phyloP scores from a whole-genome alignment of 2,888 invertebrate genomes.

The Apocheima hispidaria region DNA sequence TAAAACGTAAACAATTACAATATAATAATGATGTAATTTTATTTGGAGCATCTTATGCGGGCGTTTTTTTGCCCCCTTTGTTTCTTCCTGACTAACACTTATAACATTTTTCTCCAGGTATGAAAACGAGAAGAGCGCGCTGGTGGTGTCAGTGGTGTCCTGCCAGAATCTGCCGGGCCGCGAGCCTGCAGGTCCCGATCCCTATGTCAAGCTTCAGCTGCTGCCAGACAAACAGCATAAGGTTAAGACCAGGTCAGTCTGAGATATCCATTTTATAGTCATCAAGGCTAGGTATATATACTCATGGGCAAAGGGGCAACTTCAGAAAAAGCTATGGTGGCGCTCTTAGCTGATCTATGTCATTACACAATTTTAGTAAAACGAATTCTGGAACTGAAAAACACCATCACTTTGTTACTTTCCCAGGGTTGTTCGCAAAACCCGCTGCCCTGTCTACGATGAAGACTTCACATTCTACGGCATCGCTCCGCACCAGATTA shows the following conservation, averaged over 20 bases:
- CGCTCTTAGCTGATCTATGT: no score
- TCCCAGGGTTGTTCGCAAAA: constrained; percentile 95
- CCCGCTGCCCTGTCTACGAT: constrained; percentile 98
- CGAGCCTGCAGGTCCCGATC: constrained; percentile 95
- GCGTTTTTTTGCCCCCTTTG: no score
- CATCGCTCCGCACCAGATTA: constrained; percentile 93
- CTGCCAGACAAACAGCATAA: constrained; percentile 99
- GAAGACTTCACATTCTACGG: constrained; percentile 99
- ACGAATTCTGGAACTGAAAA: no score
- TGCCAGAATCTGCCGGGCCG: constrained; percentile 95
- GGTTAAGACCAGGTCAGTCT: constrained; percentile 92
- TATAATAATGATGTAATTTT: no score
- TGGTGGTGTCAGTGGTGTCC: constrained; percentile 96
- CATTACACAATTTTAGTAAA: no score
- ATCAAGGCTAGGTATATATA: background rate
- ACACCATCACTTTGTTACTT: background rate
- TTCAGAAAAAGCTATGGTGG: no score
- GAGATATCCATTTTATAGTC: background rate
- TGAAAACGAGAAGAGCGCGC: constrained; percentile 94
- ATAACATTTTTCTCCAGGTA: constrained; percentile 86
- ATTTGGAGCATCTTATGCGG: no score
- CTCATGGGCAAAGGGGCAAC: no score
- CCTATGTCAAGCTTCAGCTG: constrained; percentile 98
- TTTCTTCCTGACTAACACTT: background rate
- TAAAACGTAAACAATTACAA: no score